Conservation (phyloP, 2,888 invertebrate species). For the Tetranychus piercei region DNA sequence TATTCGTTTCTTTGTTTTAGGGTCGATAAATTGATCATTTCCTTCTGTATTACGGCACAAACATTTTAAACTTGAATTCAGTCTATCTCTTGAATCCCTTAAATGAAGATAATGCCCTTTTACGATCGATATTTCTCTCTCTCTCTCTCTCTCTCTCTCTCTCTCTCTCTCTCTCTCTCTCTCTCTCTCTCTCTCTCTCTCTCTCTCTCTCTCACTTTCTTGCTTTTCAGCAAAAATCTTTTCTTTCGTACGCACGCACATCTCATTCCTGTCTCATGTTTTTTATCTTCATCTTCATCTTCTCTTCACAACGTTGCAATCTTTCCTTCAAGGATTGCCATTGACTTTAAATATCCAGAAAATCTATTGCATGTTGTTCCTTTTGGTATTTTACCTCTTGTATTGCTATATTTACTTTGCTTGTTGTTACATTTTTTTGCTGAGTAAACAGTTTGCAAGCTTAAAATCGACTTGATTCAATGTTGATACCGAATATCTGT, state of each 20-base stretch:
- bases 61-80: too few species aligned
- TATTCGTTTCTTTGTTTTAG: neutral
- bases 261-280: neutral
- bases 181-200: neutral
- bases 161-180: neutral
- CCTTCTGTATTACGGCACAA: too few species aligned
- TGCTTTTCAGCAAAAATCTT: neutral
- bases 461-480: too few species aligned
- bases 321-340: neutral
- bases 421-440: too few species aligned
- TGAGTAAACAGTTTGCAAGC: too few species aligned
- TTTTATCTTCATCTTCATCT: neutral
- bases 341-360: neutral
- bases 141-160: neutral
- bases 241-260: neutral
- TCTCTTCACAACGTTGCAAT: neutral
- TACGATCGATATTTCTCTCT: constrained; percentile 7
- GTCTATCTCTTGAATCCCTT: neutral
- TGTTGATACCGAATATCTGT: too few species aligned
- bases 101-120: neutral
- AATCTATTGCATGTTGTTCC: neutral
- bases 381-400: too few species aligned
- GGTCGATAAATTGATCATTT: neutral
- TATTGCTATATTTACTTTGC: too few species aligned
- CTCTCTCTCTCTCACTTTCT: constrained; percentile 7